These are phyloP conservation scores for Gortyna flavago DNA, from an alignment of 2,888 invertebrate species.

Conservation along the genomic window DNA sequence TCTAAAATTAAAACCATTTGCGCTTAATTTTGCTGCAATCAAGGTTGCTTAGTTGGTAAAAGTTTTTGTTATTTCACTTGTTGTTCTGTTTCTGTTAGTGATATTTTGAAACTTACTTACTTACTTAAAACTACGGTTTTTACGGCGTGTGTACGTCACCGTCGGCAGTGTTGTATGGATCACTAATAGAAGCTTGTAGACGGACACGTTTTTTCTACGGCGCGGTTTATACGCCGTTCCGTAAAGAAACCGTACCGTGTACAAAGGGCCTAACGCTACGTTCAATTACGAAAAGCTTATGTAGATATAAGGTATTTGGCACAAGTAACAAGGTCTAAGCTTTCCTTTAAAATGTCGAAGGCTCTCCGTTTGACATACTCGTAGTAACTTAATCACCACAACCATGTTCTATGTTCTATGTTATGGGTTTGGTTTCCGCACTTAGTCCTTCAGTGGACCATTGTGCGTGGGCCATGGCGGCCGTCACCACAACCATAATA, in stretches of 20 bases:
- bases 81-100: background rate
- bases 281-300: background rate
- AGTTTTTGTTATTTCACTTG: constrained; percentile 16
- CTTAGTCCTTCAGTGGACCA: no score
- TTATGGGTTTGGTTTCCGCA: no score
- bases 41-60: constrained; percentile 34
- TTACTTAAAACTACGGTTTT: background rate
- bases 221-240: no score
- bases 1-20: constrained; percentile 78
- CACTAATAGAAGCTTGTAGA: no score
- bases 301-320: background rate
- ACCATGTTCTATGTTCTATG: no score
- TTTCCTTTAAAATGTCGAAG: background rate
- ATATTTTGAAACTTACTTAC: background rate
- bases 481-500: background rate
- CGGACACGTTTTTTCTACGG: background rate
- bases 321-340: background rate
- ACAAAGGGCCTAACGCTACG: background rate
- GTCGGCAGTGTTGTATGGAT: background rate
- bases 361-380: background rate
- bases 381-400: background rate
- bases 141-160: background rate
- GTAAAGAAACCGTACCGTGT: background rate
- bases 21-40: constrained; percentile 61
- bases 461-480: no score